These are phyloP conservation scores for Sinodicranocentrus sp. DNA, from an alignment of 2,888 invertebrate genomes.

Conservation along the genomic window DNA sequence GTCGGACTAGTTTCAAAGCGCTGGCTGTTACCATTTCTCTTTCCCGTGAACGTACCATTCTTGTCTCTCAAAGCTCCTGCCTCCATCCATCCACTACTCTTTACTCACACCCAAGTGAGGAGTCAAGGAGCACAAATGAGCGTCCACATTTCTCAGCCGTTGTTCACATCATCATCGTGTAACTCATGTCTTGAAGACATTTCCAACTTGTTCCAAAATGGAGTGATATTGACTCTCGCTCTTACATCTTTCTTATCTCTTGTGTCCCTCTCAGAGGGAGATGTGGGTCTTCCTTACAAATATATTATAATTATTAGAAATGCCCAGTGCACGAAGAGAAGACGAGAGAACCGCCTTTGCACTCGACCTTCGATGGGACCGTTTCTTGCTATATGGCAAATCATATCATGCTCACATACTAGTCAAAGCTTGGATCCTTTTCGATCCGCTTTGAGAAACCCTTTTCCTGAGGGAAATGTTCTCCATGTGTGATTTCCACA, in stretches of 20 bases:
- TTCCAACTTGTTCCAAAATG: slow-evolving; percentile 38
- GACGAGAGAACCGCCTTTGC: too few relatives aligned
- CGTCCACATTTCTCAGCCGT: slow-evolving; percentile 30
- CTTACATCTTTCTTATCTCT: slow-evolving; percentile 20
- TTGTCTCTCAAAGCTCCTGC: not conserved
- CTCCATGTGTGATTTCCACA: not conserved
- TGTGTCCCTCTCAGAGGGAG: not conserved
- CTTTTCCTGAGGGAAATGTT: slow-evolving; percentile 32
- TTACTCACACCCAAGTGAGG: not conserved
- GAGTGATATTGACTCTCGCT: slow-evolving; percentile 39
- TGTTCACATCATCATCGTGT: slow-evolving; percentile 36
- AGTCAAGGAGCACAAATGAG: slow-evolving; percentile 56
- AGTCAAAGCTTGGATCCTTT: too few relatives aligned
- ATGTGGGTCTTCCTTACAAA: slow-evolving; percentile 40
- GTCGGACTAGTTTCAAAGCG: not conserved
- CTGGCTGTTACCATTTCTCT: not conserved
- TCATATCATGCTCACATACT: too few relatives aligned
- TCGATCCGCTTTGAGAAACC: slow-evolving; percentile 1
- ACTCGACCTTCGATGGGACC: too few relatives aligned
- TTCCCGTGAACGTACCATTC: not conserved
- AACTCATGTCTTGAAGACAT: slow-evolving; percentile 50
- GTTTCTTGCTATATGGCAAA: too few relatives aligned
- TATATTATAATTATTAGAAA: slow-evolving; percentile 55
- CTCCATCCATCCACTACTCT: not conserved
- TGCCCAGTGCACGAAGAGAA: slow-evolving; percentile 24